phyloP scores from a whole-genome alignment of 2,113 vertebrate species.

The Acanthisitta chloris region DNA sequence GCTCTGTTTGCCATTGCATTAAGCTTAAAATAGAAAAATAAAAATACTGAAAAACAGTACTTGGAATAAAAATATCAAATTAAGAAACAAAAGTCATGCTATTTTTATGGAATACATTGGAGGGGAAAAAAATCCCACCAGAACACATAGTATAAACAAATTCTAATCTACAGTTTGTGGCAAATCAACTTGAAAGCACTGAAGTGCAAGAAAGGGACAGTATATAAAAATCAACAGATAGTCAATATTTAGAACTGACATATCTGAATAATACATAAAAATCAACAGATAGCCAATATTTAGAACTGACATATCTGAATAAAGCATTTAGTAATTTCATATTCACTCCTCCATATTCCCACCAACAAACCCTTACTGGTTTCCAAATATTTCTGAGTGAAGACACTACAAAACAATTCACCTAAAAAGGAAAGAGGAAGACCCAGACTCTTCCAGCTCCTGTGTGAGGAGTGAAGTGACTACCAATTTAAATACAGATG shows the following conservation, averaged over 20 bases:
- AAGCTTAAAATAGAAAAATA: conserved; percentile 75
- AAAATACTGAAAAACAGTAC: background rate
- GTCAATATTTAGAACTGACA: background rate
- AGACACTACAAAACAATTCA: background rate
- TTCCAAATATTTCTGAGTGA: background rate
- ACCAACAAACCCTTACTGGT: background rate
- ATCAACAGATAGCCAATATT: background rate
- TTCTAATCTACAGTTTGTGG: background rate
- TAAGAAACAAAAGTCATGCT: background rate
- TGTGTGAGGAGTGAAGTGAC: background rate
- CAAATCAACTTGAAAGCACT: background rate
- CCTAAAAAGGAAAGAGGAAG: background rate
- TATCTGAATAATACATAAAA: background rate
- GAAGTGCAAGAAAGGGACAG: background rate
- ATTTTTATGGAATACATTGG: background rate
- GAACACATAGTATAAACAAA: background rate
- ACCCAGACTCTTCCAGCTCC: background rate
- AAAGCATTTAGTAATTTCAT: background rate
- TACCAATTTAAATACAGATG: background rate
- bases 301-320: background rate
- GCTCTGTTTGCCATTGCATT: conserved; percentile 97
- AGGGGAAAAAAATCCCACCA: background rate
- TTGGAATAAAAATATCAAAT: background rate
- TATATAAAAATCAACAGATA: background rate
- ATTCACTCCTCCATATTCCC: background rate